phyloP scores from a whole-genome alignment of 2,113 vertebrate genomes.

The Solenodon paradoxus region DNA sequence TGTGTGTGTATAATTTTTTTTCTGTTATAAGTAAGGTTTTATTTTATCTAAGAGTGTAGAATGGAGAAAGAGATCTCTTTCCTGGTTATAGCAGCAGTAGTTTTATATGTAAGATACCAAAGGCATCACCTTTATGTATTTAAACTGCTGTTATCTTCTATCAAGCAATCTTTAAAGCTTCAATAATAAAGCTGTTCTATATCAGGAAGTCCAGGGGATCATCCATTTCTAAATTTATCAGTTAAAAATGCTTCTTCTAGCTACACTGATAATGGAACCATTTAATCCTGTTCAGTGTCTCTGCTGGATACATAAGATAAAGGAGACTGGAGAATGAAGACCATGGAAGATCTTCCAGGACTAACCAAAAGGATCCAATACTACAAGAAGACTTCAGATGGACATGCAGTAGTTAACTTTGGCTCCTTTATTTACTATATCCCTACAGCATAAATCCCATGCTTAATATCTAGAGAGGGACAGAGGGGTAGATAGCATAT shows the following conservation, averaged over 20 bases:
- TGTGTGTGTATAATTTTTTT: too few relatives aligned
- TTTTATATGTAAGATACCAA: background rate
- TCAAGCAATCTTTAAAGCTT: background rate
- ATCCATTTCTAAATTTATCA: background rate
- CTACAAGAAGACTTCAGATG: background rate
- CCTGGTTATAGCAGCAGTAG: accelerated
- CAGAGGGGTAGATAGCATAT: accelerated
- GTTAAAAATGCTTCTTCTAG: background rate
- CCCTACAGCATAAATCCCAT: background rate
- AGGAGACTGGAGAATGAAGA: background rate
- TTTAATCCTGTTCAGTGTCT: background rate
- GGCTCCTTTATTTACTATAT: background rate
- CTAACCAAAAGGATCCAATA: background rate
- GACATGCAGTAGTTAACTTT: background rate
- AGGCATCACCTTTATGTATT: background rate
- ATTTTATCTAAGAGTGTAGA: background rate
- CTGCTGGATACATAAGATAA: background rate
- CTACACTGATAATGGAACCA: background rate
- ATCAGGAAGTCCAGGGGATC: background rate
- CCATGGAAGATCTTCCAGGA: background rate
- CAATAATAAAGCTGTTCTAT: background rate
- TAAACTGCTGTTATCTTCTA: background rate
- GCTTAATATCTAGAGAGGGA: background rate
- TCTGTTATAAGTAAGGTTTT: background rate
- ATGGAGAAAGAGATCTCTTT: background rate